These are phyloP conservation scores for Chaetura pelagica DNA, from an alignment of 2,113 vertebrate genomes.

Conservation along the genomic window DNA sequence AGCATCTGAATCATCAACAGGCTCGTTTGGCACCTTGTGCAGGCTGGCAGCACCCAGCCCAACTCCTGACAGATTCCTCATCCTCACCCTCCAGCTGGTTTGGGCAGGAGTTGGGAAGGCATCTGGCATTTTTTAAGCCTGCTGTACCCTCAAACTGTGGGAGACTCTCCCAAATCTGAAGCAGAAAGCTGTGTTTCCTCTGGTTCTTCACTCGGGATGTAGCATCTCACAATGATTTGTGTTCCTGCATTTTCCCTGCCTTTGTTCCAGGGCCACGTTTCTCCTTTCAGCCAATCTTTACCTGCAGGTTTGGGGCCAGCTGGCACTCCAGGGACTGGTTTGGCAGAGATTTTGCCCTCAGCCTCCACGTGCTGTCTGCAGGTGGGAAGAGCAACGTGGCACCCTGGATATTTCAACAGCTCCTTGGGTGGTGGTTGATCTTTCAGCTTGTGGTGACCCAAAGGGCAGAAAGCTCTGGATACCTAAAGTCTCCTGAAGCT, in stretches of 20 bases:
- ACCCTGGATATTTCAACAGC: not conserved
- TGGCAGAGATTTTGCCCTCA: not conserved
- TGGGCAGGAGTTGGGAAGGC: not conserved
- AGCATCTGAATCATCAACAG: not conserved
- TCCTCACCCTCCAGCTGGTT: not conserved
- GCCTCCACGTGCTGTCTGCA: not conserved
- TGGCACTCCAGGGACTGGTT: not conserved
- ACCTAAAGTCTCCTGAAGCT: not conserved
- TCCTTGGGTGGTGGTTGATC: not conserved
- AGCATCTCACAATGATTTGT: not conserved
- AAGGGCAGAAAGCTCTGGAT: not conserved
- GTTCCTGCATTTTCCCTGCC: not conserved
- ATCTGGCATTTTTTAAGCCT: not conserved
- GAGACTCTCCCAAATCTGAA: not conserved
- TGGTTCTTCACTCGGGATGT: not conserved
- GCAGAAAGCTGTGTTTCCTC: not conserved
- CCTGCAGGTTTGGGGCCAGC: not conserved
- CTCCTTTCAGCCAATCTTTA: not conserved
- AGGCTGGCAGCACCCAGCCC: not conserved
- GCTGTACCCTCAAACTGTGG: not conserved
- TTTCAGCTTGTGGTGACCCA: not conserved
- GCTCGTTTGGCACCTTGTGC: not conserved
- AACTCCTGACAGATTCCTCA: not conserved
- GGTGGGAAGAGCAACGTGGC: not conserved
- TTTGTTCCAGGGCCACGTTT: not conserved